phyloP scores from a whole-genome alignment of 2,113 vertebrate genomes.

The Notothenia coriiceps region DNA sequence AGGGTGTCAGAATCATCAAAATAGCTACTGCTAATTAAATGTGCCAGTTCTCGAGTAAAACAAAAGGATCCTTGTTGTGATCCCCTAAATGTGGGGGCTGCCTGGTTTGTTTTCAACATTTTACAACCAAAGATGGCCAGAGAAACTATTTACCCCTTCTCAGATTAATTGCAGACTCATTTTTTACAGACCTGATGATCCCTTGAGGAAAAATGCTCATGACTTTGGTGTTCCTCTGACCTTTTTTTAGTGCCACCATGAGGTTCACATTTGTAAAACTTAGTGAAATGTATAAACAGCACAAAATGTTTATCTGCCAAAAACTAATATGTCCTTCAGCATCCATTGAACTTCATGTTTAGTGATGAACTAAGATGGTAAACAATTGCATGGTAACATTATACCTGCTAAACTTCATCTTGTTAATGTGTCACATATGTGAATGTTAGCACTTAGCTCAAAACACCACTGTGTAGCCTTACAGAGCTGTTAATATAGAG shows the following conservation, averaged over 20 bases:
- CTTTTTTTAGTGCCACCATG: background rate
- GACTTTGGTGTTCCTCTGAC: background rate
- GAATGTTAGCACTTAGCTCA: background rate
- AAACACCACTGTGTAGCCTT: background rate
- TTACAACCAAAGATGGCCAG: background rate
- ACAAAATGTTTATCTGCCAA: background rate
- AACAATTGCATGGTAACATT: background rate
- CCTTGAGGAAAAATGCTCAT: background rate
- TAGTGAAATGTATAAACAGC: background rate
- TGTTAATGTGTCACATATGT: background rate
- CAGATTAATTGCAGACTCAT: background rate
- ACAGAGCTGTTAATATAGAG: background rate
- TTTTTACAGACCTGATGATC: background rate
- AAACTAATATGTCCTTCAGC: background rate
- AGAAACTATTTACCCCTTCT: slow-evolving; percentile 8
- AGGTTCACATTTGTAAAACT: background rate
- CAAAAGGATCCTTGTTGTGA: slow-evolving; percentile 48
- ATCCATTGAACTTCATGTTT: background rate
- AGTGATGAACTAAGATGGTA: background rate
- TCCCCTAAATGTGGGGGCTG: background rate
- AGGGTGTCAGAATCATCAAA: slow-evolving; percentile 66
- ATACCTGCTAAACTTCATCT: background rate
- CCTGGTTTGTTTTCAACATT: slow-evolving; percentile 36
- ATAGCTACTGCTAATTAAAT: slow-evolving; percentile 64
- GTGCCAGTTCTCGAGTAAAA: slow-evolving; percentile 40